Base-by-base conservation (phyloP, 53 echinoderm and acorn worm genomes). In the Apostichopus leukothele region DNA sequence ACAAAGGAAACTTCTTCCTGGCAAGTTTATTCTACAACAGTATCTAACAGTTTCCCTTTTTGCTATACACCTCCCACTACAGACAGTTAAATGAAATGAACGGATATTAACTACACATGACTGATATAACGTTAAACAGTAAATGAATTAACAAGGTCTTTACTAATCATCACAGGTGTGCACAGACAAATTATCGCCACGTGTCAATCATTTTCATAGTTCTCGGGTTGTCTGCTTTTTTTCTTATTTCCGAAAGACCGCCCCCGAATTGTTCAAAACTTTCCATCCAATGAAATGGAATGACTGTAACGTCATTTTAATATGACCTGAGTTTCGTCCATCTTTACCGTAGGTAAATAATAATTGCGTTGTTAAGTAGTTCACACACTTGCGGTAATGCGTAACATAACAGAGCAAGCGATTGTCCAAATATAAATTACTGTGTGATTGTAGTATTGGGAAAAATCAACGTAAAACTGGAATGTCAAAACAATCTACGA, bases 71-170 rank as follows among this genome's bases (percentile, higher is more conserved):
- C 39, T 39, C 39, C 39, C 39, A 39, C 39, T 39, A 39, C 39
- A 39, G 39, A 39, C 39, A 39, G 63, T 7, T 63, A 16, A 13
- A 63, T 63, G 12, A 63, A 9, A 63, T 63, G 63, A 63, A 79
- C 79, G 79, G 79, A 79, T 52, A 79, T 79, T 79, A 51, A 27
- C 51, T 79, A 79, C 79, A 79, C 79, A 51, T 79, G 79, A 79
- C 63, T 63, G 11, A 13, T 63, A 63, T 11, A 63, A 63, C 63
- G 63, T 16, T 13, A 13, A 16, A 16, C 63, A 63, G 63, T 13
- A 13, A 63, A 63, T 63, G 63, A 16, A 63, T 63, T 63, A 63
- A 63, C 16, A 63, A 63, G 16, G 63, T 13, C 63, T 63, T 63
- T 13, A 11, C 12, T 63, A 11, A 63, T 63, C 63, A 16, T 63